Percentiles rank a stretch among this genome's conserved stretches.
These are phyloP conservation scores for Apis mellifera DNA, from an alignment of 1,140 invertebrate species.

Conservation along the genomic window DNA sequence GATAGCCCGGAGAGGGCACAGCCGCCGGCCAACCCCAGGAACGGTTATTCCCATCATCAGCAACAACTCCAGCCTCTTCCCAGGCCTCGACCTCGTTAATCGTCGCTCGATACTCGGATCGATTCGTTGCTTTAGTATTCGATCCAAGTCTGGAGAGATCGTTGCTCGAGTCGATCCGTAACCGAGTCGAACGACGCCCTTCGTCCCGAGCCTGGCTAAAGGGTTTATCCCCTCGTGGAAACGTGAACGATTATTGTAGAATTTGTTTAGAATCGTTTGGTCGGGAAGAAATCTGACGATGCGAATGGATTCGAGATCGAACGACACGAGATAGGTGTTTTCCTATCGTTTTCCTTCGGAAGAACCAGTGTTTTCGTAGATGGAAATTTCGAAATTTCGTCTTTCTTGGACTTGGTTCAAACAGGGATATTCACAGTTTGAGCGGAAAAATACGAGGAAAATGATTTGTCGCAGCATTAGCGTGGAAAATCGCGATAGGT, in stretches of 20 bases:
- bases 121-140: neutral
- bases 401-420: neutral
- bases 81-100: conserved; percentile 78
- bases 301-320: neutral
- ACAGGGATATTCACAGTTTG: neutral
- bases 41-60: conserved; percentile 74
- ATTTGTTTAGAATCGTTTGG: neutral
- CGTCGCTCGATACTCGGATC: no score
- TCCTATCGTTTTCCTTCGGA: neutral
- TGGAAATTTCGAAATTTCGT: neutral
- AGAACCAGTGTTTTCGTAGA: neutral
- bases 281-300: neutral
- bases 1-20: conserved; percentile 87
- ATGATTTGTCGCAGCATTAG: neutral
- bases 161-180: neutral
- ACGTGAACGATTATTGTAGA: neutral
- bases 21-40: conserved; percentile 82
- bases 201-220: neutral
- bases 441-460: neutral
- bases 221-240: neutral
- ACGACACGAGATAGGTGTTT: neutral
- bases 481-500: conserved; percentile 49
- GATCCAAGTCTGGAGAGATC: neutral
- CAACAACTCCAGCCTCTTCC: conserved; percentile 75
- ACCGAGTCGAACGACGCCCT: neutral